Conservation (phyloP, 1,140 invertebrate species). For the Nasonia longicornis region DNA sequence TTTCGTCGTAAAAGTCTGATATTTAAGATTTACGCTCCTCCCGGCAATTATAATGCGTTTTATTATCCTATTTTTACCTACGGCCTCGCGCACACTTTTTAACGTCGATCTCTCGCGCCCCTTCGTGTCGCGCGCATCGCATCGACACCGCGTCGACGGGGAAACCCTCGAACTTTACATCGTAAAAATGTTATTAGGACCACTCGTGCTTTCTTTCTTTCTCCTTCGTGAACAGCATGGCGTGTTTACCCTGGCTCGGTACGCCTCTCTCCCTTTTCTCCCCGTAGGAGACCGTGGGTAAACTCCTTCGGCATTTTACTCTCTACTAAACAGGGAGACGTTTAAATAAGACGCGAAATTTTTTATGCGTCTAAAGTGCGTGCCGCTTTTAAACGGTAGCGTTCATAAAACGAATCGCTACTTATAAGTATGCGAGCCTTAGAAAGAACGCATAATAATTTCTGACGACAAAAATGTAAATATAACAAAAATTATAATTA, state of each 20-base stretch:
- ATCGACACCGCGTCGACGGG: slow-evolving; percentile 39
- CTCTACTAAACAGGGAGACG: slow-evolving; percentile 52
- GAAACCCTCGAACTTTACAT: slow-evolving; percentile 65
- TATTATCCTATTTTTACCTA: slow-evolving; percentile 58
- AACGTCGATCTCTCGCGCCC: slow-evolving; percentile 46
- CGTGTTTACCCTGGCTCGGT: neutral
- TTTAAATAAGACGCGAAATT: slow-evolving; percentile 67
- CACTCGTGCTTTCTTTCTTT: slow-evolving; percentile 44
- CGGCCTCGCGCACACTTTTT: slow-evolving; percentile 50
- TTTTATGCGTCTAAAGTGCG: slow-evolving; percentile 57
- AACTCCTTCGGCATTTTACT: slow-evolving; percentile 35
- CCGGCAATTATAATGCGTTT: slow-evolving; percentile 69
- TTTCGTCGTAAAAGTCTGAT: slow-evolving; percentile 65
- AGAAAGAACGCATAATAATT: neutral
- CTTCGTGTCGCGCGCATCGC: slow-evolving; percentile 49
- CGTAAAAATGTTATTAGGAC: slow-evolving; percentile 69
- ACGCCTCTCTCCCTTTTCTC: neutral
- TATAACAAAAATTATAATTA: neutral
- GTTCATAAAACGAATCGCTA: slow-evolving; percentile 53
- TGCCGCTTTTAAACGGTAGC: slow-evolving; percentile 51
- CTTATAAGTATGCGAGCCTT: slow-evolving; percentile 34
- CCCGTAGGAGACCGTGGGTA: slow-evolving; percentile 13
- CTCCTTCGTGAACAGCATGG: neutral
- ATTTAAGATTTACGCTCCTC: slow-evolving; percentile 66
- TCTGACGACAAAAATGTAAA: too few species aligned